A percentile compares a stretch with the other conserved stretches of the same genome.
These are phyloP conservation scores for Spialia ferax DNA, from an alignment of 2,888 invertebrate genomes.

Conservation along the genomic window DNA sequence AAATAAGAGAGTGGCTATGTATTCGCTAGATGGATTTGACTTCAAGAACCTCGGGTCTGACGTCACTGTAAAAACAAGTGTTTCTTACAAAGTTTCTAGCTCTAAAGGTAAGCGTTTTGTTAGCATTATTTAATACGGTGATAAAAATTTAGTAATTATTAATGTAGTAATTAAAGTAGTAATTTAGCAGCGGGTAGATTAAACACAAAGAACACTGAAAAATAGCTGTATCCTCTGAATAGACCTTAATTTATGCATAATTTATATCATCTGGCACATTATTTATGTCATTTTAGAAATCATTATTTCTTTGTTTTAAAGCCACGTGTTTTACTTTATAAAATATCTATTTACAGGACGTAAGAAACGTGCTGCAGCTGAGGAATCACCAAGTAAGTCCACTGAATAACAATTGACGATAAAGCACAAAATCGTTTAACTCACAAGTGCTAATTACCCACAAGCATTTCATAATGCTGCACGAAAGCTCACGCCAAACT, in stretches of 20 bases:
- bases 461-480: constrained; percentile 45
- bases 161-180: too few relatives aligned
- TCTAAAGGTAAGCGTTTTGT: constrained; percentile 69
- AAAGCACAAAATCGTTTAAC: constrained; percentile 47
- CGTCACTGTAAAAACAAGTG: constrained; percentile 92
- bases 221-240: too few relatives aligned
- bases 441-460: constrained; percentile 51
- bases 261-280: too few relatives aligned
- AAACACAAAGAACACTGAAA: too few relatives aligned
- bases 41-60: constrained; percentile 85
- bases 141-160: too few relatives aligned
- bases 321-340: constrained; percentile 12
- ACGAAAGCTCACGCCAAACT: constrained; percentile 42
- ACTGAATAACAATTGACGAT: constrained; percentile 1
- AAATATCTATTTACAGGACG: constrained; percentile 51
- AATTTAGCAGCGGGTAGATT: too few relatives aligned
- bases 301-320: too few relatives aligned
- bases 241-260: too few relatives aligned
- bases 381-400: constrained; percentile 49
- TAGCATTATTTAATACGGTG: neutral
- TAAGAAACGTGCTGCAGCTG: constrained; percentile 50
- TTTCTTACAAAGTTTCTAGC: constrained; percentile 92
- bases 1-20: constrained; percentile 87
- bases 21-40: constrained; percentile 75
- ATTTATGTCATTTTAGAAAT: too few relatives aligned